Evolutionary conservation across 30 jellyfish, hydroid and myxozoan species (phyloP).

Genomic region (Morbakka virulenta): DNA sequence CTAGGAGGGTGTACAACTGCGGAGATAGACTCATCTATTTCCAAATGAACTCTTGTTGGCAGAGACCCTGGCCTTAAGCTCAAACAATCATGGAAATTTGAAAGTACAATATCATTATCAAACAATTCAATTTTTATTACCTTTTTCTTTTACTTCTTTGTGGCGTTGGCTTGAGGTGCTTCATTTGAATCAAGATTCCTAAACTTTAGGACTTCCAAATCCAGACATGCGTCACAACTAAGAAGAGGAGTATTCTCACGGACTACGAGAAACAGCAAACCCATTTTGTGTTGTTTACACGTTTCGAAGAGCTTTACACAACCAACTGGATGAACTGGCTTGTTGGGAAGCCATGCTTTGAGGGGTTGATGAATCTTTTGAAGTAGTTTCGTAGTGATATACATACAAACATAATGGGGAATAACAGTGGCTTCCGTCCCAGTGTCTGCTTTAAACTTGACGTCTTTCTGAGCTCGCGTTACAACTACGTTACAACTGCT

Average conservation of each 20-base stretch:
- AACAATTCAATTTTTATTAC: constrained; percentile 3
- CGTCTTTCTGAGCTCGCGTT: constrained; percentile 29
- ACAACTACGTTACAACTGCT: no score
- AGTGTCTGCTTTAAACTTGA: constrained; percentile 27
- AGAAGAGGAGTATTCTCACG: constrained; percentile 20
- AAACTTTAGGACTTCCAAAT: constrained; percentile 15
- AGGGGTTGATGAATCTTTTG: constrained; percentile 27
- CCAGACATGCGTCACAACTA: constrained; percentile 18
- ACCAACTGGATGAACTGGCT: constrained; percentile 26
- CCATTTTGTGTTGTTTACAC: neutral
- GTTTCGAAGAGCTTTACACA: neutral
- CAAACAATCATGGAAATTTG: no score
- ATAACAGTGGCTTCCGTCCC: constrained; percentile 48
- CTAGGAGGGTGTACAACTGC: constrained; percentile 29
- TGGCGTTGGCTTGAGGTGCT: constrained; percentile 4
- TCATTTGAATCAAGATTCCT: constrained; percentile 18
- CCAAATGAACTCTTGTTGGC: neutral
- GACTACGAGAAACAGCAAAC: no score
- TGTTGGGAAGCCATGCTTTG: constrained; percentile 37
- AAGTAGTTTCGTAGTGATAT: neutral
- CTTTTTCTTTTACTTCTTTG: constrained; percentile 12
- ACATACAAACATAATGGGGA: constrained; percentile 2
- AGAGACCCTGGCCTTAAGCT: neutral
- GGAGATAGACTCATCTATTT: constrained; percentile 1
- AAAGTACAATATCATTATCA: no score